A percentile compares a stretch with the other conserved stretches of the same genome.
These are phyloP conservation scores for Arctia plantaginis DNA, from an alignment of 2,888 invertebrate genomes.

Conservation along the genomic window DNA sequence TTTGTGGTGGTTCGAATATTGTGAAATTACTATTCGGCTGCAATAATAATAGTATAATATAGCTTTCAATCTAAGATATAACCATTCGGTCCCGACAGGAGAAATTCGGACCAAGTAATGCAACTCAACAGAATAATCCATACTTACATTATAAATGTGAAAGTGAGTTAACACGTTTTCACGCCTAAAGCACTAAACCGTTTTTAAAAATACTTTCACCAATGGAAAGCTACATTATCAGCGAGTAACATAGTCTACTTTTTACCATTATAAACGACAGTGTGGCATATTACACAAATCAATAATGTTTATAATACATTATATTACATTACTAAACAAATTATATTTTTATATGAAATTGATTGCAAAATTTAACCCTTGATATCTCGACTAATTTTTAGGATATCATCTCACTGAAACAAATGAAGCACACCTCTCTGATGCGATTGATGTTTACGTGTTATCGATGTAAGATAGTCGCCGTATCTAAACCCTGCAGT, in stretches of 20 bases:
- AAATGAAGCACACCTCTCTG: background rate
- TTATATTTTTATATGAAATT: too few species aligned
- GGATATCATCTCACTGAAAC: background rate
- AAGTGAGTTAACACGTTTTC: too few species aligned
- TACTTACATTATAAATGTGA: background rate
- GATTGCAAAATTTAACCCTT: background rate
- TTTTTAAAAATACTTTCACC: too few species aligned
- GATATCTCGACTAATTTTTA: background rate
- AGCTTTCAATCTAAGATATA: background rate
- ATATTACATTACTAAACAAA: background rate
- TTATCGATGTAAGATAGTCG: background rate
- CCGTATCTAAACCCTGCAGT: background rate
- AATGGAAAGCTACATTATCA: too few species aligned
- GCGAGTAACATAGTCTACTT: too few species aligned
- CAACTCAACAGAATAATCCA: background rate
- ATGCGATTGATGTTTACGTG: background rate
- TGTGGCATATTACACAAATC: too few species aligned
- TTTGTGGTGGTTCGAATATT: slow-evolving; percentile 32
- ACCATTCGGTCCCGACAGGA: background rate
- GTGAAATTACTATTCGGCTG: slow-evolving; percentile 28
- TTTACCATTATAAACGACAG: too few species aligned
- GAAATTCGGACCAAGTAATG: background rate
- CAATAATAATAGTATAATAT: slow-evolving; percentile 21
- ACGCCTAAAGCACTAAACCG: too few species aligned
- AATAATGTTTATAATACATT: background rate